Evolutionary conservation across 2,797 vertebrate species (phyloP).

Genomic region (Sebastes hubbsi): DNA sequence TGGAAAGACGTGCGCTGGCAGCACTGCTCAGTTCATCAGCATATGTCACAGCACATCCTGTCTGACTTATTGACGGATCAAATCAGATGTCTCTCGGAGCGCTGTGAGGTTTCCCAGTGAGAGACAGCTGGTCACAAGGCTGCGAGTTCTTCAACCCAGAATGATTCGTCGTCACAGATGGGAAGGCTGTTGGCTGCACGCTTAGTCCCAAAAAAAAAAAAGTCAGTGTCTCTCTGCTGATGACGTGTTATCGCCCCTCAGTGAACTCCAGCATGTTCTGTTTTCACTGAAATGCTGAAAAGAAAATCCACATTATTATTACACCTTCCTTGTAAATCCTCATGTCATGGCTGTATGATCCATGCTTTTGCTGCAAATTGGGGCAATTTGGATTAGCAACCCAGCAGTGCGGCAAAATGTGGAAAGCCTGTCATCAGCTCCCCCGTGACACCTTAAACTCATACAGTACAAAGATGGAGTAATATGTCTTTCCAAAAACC

Average conservation of each 20-base stretch:
- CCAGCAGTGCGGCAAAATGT: conserved; percentile 17
- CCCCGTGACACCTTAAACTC: background rate
- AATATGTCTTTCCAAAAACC: background rate
- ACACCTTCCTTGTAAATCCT: conserved; percentile 11
- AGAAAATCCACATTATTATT: background rate
- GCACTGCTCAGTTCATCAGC: conserved; percentile 55
- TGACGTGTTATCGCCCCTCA: background rate
- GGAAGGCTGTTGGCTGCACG: background rate
- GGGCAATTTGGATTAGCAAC: conserved; percentile 34
- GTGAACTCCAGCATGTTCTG: background rate
- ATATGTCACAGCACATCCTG: conserved; percentile 28
- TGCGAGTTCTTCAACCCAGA: background rate
- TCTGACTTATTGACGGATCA: conserved; percentile 52
- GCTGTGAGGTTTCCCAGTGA: conserved; percentile 18
- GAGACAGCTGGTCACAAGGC: conserved; percentile 11
- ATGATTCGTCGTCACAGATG: background rate
- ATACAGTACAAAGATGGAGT: background rate
- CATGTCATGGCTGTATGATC: background rate
- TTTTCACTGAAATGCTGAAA: background rate
- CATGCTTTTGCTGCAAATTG: background rate
- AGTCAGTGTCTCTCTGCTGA: background rate
- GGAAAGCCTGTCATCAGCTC: conserved; percentile 22
- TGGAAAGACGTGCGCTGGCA: conserved; percentile 19
- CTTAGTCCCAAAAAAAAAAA: background rate
- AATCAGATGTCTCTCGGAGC: conserved; percentile 28